Base-by-base conservation (phyloP, 2,113 vertebrate genomes). In the Pseudois nayaur region DNA sequence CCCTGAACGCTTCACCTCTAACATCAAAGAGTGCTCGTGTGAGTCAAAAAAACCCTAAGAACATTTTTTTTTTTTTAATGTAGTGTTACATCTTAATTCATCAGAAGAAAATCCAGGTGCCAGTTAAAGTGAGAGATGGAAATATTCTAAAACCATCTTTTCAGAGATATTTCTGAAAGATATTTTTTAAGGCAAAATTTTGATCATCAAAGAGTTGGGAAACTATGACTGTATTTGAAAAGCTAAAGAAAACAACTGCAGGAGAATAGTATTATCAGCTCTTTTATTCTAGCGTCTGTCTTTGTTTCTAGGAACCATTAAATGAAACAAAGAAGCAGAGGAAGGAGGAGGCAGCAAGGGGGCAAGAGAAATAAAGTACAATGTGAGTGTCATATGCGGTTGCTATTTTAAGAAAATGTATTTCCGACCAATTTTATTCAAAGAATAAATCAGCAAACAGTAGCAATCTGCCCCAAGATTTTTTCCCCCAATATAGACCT, bases 381-480 rank as follows among this genome's bases (percentile, higher is more conserved):
- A n/a, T 36, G 81, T 48, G 43, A 36, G 16, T 96, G 40, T 87
- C 84, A n/a, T 11, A 6, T 45, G 48, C 21, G 13, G 29, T 10
- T 12, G 57, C 55, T 97, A 87, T 96, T 87, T 96, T 52, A 96
- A 92, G 74, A 50, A 97, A 96, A 82, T 90, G 17, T 94, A 86
- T 97, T 91, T 74, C 92, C 92, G 89, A 97, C 27, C 76, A 52
- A 43, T 94, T 97, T 97, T 97, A 62, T 76, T 91, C 50, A 87
- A 95, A 94, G 85, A 92, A 94, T 57, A 97, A 60, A 76, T 96
- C 79, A 95, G 57, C 85, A 95, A 84, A 81, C 60, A 64, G 60
- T 62, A 96, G 43, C 87, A 88, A 71, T 95, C 54, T 95, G 59
- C 86, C 83, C 60, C 8, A 45, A 93, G 45, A 55, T 40, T 23